A percentile compares a stretch with the other conserved stretches of the same genome.
phyloP scores from a whole-genome alignment of 2,888 invertebrate species.

The Teinopalpus imperialis region DNA sequence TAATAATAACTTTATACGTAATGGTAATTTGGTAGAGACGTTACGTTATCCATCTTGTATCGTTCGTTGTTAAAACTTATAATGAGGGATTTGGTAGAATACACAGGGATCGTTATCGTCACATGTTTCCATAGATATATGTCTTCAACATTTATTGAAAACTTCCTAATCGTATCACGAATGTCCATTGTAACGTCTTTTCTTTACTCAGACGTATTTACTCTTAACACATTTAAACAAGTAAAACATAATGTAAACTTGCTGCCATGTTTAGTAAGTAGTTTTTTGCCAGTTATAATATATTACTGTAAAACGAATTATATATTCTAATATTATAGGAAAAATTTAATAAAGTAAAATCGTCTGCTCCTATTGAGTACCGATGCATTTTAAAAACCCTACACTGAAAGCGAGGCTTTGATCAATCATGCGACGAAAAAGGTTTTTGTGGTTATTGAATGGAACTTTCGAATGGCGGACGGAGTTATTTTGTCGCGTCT shows the following conservation, averaged over 20 bases:
- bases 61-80: constrained; percentile 72
- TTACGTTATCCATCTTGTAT: constrained; percentile 54
- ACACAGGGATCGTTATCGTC: constrained; percentile 31
- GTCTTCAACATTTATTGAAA: constrained; percentile 22
- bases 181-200: not conserved
- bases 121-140: constrained; percentile 31
- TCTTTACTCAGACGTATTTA: too few relatives aligned
- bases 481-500: constrained; percentile 67
- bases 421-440: constrained; percentile 75
- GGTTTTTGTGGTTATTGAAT: constrained; percentile 72
- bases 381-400: constrained; percentile 61
- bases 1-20: constrained; percentile 32
- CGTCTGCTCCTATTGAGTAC: constrained; percentile 37
- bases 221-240: too few relatives aligned
- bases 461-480: constrained; percentile 53
- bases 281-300: too few relatives aligned
- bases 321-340: too few relatives aligned
- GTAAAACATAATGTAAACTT: too few relatives aligned
- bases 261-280: too few relatives aligned
- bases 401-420: constrained; percentile 65
- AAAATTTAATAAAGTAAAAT: constrained; percentile 17
- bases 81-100: constrained; percentile 55
- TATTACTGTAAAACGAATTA: too few relatives aligned
- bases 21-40: constrained; percentile 43
- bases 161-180: constrained; percentile 2